Evolutionary conservation across 1,140 invertebrate genomes (phyloP), one percentile per base, ranked within the genome.

Genomic region (Neelides sp.): DNA sequence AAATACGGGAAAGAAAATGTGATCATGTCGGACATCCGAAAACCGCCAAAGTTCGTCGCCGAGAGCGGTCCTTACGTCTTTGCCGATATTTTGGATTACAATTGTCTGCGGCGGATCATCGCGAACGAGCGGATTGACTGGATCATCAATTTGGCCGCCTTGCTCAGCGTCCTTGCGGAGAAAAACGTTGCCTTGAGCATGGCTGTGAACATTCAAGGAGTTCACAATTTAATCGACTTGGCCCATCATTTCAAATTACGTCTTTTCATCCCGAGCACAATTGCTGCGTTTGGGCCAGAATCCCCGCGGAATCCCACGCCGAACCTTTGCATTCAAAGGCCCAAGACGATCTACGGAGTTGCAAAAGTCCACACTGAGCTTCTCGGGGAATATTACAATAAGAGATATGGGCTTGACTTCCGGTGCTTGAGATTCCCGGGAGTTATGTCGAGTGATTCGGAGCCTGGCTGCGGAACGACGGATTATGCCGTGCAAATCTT

Each of bases 401-500:
- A 89, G 59, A 80, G 80, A 59, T 93, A 87, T 67, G 85, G 84
- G 2, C 66, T 92, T 43, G 89, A 94, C 63, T 94, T 94, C 67
- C 75, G 90, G 55, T 89, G 85, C 63, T 69, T 94, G 15, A 74
- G 90, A 59, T 91, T 92, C 63, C 89, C 89, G 0, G 89, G 89
- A 19, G 83, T 94, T 3, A 92, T 94, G 39, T 91, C 87, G 24
- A 82, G 80, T 48, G 86, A 91, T 66, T 83, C 23, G 89, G 89
- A 39, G 89, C 88, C 24, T 77, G 78, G 43, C 93, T 87, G 17
- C 92, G 88, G 64, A 86, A 85, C 3, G 54, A 58, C 43, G 27
- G 89, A 94, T 67, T 93, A 93, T 64, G 89, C 89, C 1, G 85
- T 92, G 4, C 78, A 87, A 26, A 87, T 93, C 23, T 94, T 93